Evolutionary conservation across 1,140 invertebrate species (phyloP).

Genomic region (Ooceraea biroi): DNA sequence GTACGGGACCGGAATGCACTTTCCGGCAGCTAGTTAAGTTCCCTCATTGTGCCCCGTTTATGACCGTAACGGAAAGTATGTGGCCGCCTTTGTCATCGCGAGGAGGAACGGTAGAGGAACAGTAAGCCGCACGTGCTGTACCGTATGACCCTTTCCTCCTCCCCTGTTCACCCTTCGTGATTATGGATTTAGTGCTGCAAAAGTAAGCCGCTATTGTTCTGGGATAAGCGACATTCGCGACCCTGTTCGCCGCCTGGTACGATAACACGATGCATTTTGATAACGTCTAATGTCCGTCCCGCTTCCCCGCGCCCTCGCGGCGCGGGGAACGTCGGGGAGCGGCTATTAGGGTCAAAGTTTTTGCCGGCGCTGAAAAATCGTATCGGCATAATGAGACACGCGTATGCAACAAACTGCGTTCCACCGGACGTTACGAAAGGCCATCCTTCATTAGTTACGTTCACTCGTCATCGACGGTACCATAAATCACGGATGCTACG

Average conservation of each 20-base stretch:
- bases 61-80: slow-evolving; percentile 68
- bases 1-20: slow-evolving; percentile 55
- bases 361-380: slow-evolving; percentile 34
- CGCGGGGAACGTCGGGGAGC: neutral
- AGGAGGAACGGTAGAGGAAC: slow-evolving; percentile 33
- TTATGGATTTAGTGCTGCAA: slow-evolving; percentile 49
- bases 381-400: slow-evolving; percentile 17
- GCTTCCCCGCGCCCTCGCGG: neutral
- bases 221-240: slow-evolving; percentile 18
- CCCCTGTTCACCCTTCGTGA: neutral
- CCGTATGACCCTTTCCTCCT: neutral
- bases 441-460: slow-evolving; percentile 57
- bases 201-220: slow-evolving; percentile 43
- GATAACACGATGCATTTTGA: slow-evolving; percentile 39
- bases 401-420: slow-evolving; percentile 34
- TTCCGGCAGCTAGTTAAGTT: slow-evolving; percentile 63
- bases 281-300: slow-evolving; percentile 27
- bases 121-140: slow-evolving; percentile 54
- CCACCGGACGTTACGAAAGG: slow-evolving; percentile 45
- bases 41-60: slow-evolving; percentile 68
- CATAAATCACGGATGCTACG: slow-evolving; percentile 39
- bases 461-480: slow-evolving; percentile 36
- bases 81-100: slow-evolving; percentile 45
- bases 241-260: slow-evolving; percentile 20
- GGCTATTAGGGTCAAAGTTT: slow-evolving; percentile 43